These are phyloP conservation scores for Lanius collurio DNA, from an alignment of 2,113 vertebrate genomes.

Conservation along the genomic window DNA sequence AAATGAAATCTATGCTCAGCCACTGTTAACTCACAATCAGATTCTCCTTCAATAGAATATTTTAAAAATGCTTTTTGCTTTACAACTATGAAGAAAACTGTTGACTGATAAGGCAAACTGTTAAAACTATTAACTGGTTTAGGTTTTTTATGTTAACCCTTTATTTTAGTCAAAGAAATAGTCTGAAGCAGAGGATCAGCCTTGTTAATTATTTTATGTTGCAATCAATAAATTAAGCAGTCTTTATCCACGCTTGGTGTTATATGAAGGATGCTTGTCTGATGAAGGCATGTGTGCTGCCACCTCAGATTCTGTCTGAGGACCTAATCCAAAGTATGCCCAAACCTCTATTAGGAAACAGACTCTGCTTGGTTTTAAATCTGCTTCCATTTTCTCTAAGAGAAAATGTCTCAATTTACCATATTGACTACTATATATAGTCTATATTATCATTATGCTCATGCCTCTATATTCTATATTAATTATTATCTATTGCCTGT, in stretches of 20 bases:
- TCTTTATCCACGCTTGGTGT: background rate
- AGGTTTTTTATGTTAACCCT: background rate
- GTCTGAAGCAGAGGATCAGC: background rate
- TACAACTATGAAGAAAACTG: background rate
- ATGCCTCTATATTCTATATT: background rate
- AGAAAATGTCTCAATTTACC: background rate
- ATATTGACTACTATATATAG: background rate
- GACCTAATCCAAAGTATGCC: background rate
- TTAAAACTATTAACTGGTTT: background rate
- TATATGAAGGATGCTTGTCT: background rate
- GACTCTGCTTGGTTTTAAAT: background rate
- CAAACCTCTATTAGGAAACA: background rate
- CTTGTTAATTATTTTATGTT: background rate
- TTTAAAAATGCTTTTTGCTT: background rate
- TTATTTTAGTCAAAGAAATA: constrained; percentile 23
- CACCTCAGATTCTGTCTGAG: background rate
- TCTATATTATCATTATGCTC: background rate
- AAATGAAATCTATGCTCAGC: background rate
- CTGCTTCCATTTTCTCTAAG: background rate
- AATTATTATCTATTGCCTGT: background rate
- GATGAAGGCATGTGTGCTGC: background rate
- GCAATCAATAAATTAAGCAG: background rate
- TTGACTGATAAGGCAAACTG: background rate
- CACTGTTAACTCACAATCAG: background rate
- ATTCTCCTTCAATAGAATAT: background rate